phyloP scores from a whole-genome alignment of 2,888 invertebrate genomes.

The Encarsia formosa region DNA sequence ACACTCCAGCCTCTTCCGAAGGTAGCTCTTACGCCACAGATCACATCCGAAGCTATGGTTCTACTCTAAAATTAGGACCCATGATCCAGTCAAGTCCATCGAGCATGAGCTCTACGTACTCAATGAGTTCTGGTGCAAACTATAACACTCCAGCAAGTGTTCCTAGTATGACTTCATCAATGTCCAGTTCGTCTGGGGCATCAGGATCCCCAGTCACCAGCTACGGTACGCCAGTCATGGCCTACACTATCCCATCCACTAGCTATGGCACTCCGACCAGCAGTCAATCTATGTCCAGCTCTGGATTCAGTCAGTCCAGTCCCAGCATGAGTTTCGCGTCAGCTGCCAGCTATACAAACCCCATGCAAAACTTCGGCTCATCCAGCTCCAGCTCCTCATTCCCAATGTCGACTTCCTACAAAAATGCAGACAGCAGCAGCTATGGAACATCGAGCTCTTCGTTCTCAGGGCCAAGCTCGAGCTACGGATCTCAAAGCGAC shows the following conservation, averaged over 20 bases:
- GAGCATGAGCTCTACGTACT: conserved; percentile 8
- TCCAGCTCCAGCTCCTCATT: conserved; percentile 25
- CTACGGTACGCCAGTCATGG: conserved; percentile 19
- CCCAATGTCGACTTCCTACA: conserved; percentile 17
- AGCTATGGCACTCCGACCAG: conserved; percentile 19
- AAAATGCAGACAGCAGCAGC: neutral
- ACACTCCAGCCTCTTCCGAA: conserved; percentile 37
- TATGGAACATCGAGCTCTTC: conserved; percentile 16
- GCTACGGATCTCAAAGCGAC: too few relatives aligned
- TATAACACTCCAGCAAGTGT: neutral
- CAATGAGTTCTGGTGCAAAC: conserved; percentile 16
- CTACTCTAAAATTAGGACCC: conserved; percentile 8
- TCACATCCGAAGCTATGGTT: neutral
- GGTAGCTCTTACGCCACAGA: conserved; percentile 30
- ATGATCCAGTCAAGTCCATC: conserved; percentile 17
- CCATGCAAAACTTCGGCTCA: conserved; percentile 11
- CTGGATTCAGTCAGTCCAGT: conserved; percentile 14
- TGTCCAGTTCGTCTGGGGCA: neutral
- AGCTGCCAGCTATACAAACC: conserved; percentile 17
- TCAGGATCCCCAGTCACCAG: conserved; percentile 15
- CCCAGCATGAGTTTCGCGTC: conserved; percentile 23
- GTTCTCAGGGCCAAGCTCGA: conserved; percentile 28
- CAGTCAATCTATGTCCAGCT: conserved; percentile 5
- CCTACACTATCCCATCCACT: conserved; percentile 21
- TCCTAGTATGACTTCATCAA: conserved; percentile 19